Percentiles rank a stretch among this genome's conserved stretches.
phyloP scores from a whole-genome alignment of 2,113 vertebrate species.

The Poecile atricapillus region DNA sequence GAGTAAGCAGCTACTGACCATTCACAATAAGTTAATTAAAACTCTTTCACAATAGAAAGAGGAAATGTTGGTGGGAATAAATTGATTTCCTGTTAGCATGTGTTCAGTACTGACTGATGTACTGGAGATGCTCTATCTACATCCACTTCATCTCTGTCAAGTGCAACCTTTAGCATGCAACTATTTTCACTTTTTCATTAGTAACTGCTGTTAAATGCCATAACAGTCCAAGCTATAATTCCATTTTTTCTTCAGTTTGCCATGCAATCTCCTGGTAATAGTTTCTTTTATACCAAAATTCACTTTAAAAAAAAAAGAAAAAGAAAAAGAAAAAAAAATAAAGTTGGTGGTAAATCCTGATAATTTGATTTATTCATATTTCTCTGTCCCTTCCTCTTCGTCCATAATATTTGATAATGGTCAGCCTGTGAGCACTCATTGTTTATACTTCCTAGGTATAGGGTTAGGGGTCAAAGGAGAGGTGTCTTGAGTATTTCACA shows the following conservation, averaged over 20 bases:
- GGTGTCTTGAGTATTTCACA: not conserved
- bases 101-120: not conserved
- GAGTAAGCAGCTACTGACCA: not conserved
- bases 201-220: not conserved
- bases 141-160: slow-evolving; percentile 38
- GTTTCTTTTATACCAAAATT: not conserved
- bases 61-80: slow-evolving; percentile 27
- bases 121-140: not conserved
- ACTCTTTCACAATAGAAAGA: not conserved
- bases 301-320: not conserved
- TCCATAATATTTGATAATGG: not conserved
- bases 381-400: not conserved
- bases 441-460: not conserved
- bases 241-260: not conserved
- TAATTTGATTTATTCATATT: not conserved
- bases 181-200: slow-evolving; percentile 1
- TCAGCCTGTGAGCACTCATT: not conserved
- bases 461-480: not conserved
- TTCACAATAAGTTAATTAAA: slow-evolving; percentile 25
- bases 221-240: not conserved
- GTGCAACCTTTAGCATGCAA: not conserved
- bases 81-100: slow-evolving; percentile 38
- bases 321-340: not conserved
- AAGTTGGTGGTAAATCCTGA: not conserved
- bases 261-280: not conserved